Percentiles rank a stretch among this genome's conserved stretches.
Conservation (phyloP, 2,888 invertebrate genomes). For the Stomorhina lunata region DNA sequence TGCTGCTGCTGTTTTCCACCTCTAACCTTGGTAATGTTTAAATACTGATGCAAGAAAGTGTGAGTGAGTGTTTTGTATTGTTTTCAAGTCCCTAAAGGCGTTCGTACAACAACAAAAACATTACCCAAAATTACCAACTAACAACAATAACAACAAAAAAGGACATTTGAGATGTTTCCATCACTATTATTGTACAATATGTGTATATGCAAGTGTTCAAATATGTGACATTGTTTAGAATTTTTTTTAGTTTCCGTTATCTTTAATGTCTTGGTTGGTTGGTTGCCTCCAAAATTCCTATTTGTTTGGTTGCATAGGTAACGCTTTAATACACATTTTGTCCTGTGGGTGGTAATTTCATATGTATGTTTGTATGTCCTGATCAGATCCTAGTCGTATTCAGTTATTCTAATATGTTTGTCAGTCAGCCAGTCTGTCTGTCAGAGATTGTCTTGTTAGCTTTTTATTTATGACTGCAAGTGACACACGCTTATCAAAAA, state of each 20-base stretch:
- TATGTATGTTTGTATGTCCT: conserved; percentile 1
- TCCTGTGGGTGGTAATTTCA: conserved; percentile 42
- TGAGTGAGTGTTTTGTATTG: not conserved
- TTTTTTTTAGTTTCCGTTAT: conserved; percentile 15
- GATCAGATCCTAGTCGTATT: not conserved
- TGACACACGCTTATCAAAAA: conserved; percentile 64
- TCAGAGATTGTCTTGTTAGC: conserved; percentile 56
- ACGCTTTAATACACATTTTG: conserved; percentile 49
- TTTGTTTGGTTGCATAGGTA: conserved; percentile 60
- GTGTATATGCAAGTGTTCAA: not conserved
- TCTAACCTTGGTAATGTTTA: conserved; percentile 15
- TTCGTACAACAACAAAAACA: conserved; percentile 32
- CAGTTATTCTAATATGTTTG: conserved; percentile 12
- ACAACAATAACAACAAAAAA: conserved; percentile 21
- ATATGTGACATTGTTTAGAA: conserved; percentile 2
- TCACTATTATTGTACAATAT: not conserved
- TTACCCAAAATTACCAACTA: not conserved
- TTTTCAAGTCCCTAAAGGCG: conserved; percentile 58
- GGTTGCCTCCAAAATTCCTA: conserved; percentile 16
- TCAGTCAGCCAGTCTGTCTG: conserved; percentile 19
- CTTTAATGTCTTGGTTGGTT: conserved; percentile 5
- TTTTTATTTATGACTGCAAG: conserved; percentile 63
- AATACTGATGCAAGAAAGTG: not conserved
- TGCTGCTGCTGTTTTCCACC: conserved; percentile 4
- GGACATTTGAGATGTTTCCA: conserved; percentile 39